Conservation (phyloP, 2,797 vertebrate species). For the Mycteria americana region DNA sequence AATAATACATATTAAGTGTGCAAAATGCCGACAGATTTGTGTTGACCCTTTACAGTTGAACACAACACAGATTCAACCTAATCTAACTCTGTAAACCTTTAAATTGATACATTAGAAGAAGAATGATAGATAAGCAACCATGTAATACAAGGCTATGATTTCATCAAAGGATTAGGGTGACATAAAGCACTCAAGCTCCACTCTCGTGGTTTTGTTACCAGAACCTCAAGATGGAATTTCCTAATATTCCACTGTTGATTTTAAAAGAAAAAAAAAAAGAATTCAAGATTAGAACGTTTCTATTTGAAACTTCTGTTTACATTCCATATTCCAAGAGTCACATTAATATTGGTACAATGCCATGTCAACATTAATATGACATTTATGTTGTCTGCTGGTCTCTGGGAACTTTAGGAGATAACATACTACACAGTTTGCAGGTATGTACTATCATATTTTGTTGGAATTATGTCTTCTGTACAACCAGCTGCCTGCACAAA, state of each 20-base stretch:
- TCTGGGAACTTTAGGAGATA: slow-evolving; percentile 58
- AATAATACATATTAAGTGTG: slow-evolving; percentile 83
- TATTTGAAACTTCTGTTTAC: slow-evolving; percentile 65
- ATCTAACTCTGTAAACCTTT: slow-evolving; percentile 79
- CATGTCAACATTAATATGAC: slow-evolving; percentile 67
- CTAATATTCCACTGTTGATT: slow-evolving; percentile 39
- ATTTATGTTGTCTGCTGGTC: slow-evolving; percentile 67
- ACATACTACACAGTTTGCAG: slow-evolving; percentile 44
- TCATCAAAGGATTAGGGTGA: slow-evolving; percentile 62
- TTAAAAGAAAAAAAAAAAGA: slow-evolving; percentile 5
- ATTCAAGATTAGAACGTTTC: slow-evolving; percentile 60
- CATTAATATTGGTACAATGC: slow-evolving; percentile 63
- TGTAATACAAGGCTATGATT: slow-evolving; percentile 66
- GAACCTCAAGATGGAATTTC: slow-evolving; percentile 58
- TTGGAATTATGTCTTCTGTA: slow-evolving; percentile 61
- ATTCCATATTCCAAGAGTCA: slow-evolving; percentile 66
- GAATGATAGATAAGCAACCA: slow-evolving; percentile 68
- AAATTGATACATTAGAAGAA: slow-evolving; percentile 67
- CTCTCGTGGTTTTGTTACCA: slow-evolving; percentile 46
- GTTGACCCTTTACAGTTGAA: slow-evolving; percentile 82
- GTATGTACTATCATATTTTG: slow-evolving; percentile 37
- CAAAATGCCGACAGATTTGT: slow-evolving; percentile 84
- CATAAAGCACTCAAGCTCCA: slow-evolving; percentile 63
- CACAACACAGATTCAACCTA: slow-evolving; percentile 75
- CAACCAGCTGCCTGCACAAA: slow-evolving; percentile 66